Evolutionary conservation across 2,797 vertebrate genomes (phyloP).

Genomic region (Poecile montanus): DNA sequence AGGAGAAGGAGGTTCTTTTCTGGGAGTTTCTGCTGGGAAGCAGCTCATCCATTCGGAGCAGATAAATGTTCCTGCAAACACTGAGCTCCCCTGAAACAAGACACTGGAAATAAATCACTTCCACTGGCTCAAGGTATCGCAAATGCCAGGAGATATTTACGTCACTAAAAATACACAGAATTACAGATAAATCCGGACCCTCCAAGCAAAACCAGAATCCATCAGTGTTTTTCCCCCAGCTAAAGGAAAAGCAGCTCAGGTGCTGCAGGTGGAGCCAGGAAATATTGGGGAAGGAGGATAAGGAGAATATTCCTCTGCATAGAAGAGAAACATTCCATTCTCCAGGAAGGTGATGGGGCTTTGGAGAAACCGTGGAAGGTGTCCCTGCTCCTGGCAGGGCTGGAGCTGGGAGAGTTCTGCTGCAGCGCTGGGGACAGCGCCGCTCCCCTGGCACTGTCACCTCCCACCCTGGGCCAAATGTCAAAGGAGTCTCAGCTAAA

Average conservation of each 20-base stretch:
- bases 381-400: not conserved
- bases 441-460: not conserved
- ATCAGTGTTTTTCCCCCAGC: not conserved
- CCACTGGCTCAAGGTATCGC: not conserved
- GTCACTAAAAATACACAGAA: not conserved
- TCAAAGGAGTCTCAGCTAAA: not conserved
- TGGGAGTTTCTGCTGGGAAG: not conserved
- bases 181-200: not conserved
- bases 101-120: conserved; percentile 30
- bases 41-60: not conserved
- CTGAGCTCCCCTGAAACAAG: conserved; percentile 45
- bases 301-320: not conserved
- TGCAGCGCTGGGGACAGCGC: rapidly evolving
- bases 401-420: not conserved
- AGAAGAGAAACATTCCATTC: not conserved
- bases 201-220: not conserved
- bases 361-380: not conserved
- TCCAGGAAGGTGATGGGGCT: not conserved
- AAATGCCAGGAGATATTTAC: not conserved
- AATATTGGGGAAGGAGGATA: not conserved
- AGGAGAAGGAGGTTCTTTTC: not conserved
- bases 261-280: not conserved
- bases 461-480: not conserved
- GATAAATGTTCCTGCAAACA: not conserved
- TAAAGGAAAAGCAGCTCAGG: not conserved